Evolutionary conservation across 2,113 vertebrate species (phyloP).

Genomic region (Dicrurus megarhynchus): DNA sequence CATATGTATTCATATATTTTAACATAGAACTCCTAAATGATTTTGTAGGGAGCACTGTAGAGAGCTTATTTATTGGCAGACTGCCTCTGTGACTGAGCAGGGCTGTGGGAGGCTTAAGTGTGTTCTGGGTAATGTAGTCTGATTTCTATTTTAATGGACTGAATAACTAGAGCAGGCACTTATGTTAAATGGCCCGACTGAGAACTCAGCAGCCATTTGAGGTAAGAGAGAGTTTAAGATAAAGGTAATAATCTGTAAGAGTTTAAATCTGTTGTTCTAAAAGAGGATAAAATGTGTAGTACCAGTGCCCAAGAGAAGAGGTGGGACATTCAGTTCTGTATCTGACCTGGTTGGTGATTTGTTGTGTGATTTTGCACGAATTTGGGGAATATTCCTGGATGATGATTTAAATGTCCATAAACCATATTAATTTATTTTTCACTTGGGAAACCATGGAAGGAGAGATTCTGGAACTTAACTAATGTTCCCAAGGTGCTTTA

Average conservation of each 20-base stretch:
- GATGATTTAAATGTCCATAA: neutral
- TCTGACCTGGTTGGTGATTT: neutral
- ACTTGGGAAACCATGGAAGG: neutral
- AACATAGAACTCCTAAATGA: neutral
- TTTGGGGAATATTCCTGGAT: neutral
- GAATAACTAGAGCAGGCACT: slow-evolving; percentile 39
- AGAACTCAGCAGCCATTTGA: neutral
- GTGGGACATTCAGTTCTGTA: neutral
- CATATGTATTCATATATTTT: neutral
- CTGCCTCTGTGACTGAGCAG: neutral
- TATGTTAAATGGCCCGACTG: slow-evolving; percentile 8
- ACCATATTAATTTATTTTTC: neutral
- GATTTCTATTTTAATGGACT: slow-evolving; percentile 52
- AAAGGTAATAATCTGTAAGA: slow-evolving; percentile 1
- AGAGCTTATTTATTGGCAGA: neutral
- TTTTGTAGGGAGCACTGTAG: neutral
- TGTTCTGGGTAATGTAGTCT: slow-evolving; percentile 55
- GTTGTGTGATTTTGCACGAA: neutral
- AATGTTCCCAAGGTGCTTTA: neutral
- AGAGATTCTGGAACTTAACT: neutral
- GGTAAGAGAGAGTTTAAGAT: neutral
- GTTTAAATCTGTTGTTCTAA: neutral
- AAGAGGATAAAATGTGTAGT: neutral
- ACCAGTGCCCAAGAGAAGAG: neutral
- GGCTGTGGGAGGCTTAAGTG: slow-evolving; percentile 12